These are phyloP conservation scores for Helarctos malayanus DNA, from an alignment of 2,797 vertebrate species.

Conservation along the genomic window DNA sequence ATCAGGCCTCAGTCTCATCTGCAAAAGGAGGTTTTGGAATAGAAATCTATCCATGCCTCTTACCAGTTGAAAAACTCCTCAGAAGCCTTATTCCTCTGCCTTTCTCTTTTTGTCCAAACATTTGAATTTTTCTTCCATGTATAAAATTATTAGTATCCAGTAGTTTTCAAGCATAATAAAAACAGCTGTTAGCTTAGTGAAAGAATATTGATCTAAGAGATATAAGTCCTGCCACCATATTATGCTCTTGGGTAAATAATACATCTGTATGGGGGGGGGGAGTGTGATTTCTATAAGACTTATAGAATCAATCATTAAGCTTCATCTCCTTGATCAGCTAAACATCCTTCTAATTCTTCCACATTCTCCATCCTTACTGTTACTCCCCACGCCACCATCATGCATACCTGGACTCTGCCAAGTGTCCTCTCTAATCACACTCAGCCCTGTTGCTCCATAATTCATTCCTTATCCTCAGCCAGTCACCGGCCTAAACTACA, in stretches of 20 bases:
- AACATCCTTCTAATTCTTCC: background rate
- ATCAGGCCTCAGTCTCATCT: background rate
- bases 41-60: background rate
- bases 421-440: background rate
- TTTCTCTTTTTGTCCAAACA: slow-evolving; percentile 11
- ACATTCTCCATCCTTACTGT: background rate
- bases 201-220: slow-evolving; percentile 12
- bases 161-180: slow-evolving; percentile 39
- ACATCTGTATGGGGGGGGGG: background rate
- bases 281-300: background rate
- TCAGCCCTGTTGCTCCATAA: background rate
- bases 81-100: background rate
- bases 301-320: background rate
- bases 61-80: background rate
- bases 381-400: background rate
- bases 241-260: background rate
- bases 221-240: background rate
- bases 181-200: slow-evolving; percentile 27
- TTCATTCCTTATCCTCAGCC: background rate
- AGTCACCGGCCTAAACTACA: background rate
- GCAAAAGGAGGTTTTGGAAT: background rate
- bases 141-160: background rate
- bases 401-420: background rate
- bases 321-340: background rate
- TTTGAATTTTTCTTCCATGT: slow-evolving; percentile 36